Percentiles rank a stretch among this genome's conserved stretches.
phyloP scores from a whole-genome alignment of 1,140 invertebrate genomes.

The Laodelphax striatellus region DNA sequence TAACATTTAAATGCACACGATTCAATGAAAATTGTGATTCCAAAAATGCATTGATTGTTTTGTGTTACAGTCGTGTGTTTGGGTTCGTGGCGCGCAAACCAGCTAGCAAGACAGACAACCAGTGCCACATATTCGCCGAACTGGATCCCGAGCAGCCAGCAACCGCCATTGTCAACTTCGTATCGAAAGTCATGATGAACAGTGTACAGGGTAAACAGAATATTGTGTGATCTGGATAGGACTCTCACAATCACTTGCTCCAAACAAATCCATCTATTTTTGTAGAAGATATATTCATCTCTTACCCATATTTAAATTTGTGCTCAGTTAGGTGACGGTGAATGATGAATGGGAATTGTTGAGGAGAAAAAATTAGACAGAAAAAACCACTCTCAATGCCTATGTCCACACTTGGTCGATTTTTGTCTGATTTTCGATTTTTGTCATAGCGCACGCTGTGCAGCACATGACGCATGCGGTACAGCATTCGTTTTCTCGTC shows the following conservation, averaged over 20 bases:
- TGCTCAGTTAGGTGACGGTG: too few relatives aligned
- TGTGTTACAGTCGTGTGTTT: conserved; percentile 63
- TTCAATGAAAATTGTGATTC: too few relatives aligned
- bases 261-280: neutral
- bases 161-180: conserved; percentile 90
- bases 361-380: too few relatives aligned
- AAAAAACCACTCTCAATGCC: too few relatives aligned
- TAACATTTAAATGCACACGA: too few relatives aligned
- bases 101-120: conserved; percentile 71
- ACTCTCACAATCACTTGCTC: neutral
- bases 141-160: conserved; percentile 90
- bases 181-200: conserved; percentile 74
- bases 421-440: too few relatives aligned
- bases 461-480: too few relatives aligned
- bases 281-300: neutral
- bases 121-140: conserved; percentile 94
- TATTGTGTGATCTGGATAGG: conserved; percentile 5
- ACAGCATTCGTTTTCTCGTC: too few relatives aligned
- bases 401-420: too few relatives aligned
- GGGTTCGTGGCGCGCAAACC: conserved; percentile 87
- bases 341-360: too few relatives aligned
- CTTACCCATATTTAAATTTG: neutral
- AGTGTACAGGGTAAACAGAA: conserved; percentile 17
- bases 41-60: neutral
- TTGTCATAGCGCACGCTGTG: too few relatives aligned